Evolutionary conservation across 1,140 invertebrate species (phyloP).

Genomic region (Nomia melanderi): DNA sequence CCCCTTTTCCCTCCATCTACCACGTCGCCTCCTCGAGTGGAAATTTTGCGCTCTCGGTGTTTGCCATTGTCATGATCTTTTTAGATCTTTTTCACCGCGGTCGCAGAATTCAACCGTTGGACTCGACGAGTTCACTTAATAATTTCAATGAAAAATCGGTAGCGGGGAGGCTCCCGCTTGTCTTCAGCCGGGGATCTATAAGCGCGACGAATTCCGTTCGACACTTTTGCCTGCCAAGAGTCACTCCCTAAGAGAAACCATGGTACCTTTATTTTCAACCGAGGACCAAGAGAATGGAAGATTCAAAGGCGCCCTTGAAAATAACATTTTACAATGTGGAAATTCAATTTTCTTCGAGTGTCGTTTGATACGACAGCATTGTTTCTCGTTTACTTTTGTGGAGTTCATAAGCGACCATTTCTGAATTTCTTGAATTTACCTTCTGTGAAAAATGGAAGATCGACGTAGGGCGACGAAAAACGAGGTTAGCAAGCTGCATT

Average conservation of each 20-base stretch:
- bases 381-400: too few relatives aligned
- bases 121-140: constrained; percentile 9
- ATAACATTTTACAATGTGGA: too few relatives aligned
- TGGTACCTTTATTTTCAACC: too few relatives aligned
- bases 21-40: background rate
- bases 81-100: background rate
- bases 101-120: background rate
- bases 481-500: too few relatives aligned
- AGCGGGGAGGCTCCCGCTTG: background rate
- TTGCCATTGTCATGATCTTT: constrained; percentile 1
- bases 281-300: too few relatives aligned
- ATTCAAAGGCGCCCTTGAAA: too few relatives aligned
- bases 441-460: too few relatives aligned
- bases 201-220: background rate
- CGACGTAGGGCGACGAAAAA: too few relatives aligned
- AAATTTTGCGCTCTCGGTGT: background rate
- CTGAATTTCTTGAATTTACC: too few relatives aligned
- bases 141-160: background rate
- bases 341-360: too few relatives aligned
- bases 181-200: background rate
- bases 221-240: background rate
- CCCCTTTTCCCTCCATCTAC: constrained; percentile 8
- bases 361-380: too few relatives aligned
- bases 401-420: too few relatives aligned
- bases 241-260: background rate